Conservation (phyloP, 2,113 vertebrate species). For the Poecilia latipinna region DNA sequence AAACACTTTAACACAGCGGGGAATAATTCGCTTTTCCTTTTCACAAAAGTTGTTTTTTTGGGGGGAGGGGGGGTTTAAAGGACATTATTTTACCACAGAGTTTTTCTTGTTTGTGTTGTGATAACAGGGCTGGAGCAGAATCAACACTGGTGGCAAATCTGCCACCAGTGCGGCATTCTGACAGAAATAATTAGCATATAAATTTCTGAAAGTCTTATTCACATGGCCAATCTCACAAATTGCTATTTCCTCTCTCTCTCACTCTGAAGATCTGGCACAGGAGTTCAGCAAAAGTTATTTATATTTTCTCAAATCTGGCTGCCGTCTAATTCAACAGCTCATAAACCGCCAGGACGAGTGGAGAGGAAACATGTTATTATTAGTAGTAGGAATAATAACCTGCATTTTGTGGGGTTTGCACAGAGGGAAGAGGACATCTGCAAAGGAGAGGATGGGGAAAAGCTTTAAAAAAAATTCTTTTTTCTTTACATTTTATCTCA, state of each 20-base stretch:
- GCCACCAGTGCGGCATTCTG: neutral
- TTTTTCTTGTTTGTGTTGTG: no score
- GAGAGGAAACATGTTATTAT: neutral
- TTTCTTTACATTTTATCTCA: neutral
- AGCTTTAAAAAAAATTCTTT: neutral
- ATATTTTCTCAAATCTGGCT: neutral
- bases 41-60: no score
- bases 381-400: neutral
- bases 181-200: neutral
- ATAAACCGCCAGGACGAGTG: neutral
- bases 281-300: neutral
- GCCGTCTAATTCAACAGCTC: neutral
- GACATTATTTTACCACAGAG: no score
- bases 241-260: neutral
- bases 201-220: neutral
- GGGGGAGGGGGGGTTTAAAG: no score
- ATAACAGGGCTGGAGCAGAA: neutral
- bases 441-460: neutral
- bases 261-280: neutral
- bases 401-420: neutral
- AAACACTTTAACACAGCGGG: neutral
- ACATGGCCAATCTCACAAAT: neutral
- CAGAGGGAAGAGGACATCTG: neutral
- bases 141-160: neutral
- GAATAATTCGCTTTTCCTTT: no score